These are phyloP conservation scores for Napeogenes sylphis DNA, from an alignment of 2,888 invertebrate species.

Conservation along the genomic window DNA sequence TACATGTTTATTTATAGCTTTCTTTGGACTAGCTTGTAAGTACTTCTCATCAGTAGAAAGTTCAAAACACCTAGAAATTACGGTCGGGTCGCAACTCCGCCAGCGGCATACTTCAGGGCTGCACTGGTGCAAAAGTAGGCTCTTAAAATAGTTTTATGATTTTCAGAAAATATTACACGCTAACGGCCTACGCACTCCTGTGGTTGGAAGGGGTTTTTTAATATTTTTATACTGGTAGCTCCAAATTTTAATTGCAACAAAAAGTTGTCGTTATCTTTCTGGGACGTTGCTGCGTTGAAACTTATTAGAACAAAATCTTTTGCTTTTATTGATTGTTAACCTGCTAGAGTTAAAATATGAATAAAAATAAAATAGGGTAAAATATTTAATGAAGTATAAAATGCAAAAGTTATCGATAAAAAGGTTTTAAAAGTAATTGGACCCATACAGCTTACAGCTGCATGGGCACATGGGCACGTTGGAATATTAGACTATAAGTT, in stretches of 20 bases:
- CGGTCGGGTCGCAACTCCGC: conserved; percentile 24
- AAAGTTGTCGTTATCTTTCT: neutral
- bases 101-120: conserved; percentile 15
- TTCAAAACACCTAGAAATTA: conserved; percentile 15
- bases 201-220: neutral
- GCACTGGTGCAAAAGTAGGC: conserved; percentile 25
- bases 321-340: no score
- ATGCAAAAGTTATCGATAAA: no score
- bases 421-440: no score
- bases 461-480: neutral
- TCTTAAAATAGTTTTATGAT: conserved; percentile 36
- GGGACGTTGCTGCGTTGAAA: neutral
- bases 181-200: conserved; percentile 25
- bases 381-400: no score
- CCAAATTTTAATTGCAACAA: conserved; percentile 11
- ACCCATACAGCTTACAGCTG: no score
- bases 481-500: conserved; percentile 11
- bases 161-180: conserved; percentile 30
- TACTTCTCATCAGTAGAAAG: no score
- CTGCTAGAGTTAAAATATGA: no score
- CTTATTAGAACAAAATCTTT: no score
- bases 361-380: no score
- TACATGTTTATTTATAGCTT: no score
- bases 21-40: no score
- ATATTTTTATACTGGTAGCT: neutral